These are phyloP conservation scores for Limanda limanda DNA, from an alignment of 2,113 vertebrate genomes.

Conservation along the genomic window DNA sequence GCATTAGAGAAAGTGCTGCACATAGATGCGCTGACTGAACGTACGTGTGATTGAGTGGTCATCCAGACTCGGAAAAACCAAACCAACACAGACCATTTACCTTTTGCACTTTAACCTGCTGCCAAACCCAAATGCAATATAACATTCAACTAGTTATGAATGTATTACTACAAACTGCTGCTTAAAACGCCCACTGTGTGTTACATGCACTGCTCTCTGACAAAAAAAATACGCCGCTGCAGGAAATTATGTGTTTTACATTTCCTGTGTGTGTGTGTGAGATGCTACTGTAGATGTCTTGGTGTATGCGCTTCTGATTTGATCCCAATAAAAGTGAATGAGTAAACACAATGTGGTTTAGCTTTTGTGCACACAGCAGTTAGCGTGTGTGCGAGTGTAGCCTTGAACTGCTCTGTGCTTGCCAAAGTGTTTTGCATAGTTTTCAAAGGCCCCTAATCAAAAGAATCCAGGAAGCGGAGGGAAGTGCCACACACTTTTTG, in stretches of 20 bases:
- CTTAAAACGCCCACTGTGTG: background rate
- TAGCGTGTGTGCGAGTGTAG: background rate
- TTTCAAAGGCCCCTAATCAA: conserved; percentile 66
- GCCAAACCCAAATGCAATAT: background rate
- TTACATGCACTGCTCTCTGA: too few species aligned
- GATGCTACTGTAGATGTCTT: conserved; percentile 1
- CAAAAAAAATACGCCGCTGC: background rate
- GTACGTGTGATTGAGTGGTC: too few species aligned
- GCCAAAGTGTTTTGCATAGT: conserved; percentile 62
- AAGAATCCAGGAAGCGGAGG: conserved; percentile 36
- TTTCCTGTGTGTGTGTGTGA: background rate
- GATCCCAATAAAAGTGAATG: background rate
- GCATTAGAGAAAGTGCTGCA: too few species aligned
- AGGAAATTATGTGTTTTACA: background rate
- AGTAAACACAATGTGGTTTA: background rate
- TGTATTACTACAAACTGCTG: background rate
- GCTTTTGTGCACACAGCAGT: conserved; percentile 2
- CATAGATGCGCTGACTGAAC: too few species aligned
- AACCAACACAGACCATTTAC: too few species aligned
- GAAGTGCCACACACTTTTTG: conserved; percentile 9
- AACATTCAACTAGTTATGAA: background rate
- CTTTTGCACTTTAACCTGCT: too few species aligned
- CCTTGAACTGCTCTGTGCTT: conserved; percentile 35
- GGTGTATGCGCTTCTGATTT: background rate
- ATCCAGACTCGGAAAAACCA: too few species aligned